Base-by-base conservation (phyloP, 2,113 vertebrate species). In the Sprattus sprattus region DNA sequence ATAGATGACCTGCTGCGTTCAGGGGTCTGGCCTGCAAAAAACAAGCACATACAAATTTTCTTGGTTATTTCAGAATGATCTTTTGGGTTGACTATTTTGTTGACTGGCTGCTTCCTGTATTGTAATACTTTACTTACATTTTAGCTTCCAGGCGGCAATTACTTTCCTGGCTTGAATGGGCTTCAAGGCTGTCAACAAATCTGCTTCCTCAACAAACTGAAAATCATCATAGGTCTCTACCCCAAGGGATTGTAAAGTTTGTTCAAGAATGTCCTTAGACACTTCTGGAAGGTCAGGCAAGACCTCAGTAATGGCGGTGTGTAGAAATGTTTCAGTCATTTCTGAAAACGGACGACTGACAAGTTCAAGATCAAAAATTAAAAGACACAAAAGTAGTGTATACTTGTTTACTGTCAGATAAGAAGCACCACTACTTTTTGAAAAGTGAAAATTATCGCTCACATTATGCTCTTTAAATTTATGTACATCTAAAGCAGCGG, bases 201-300 rank as follows among this genome's bases (percentile, higher is more conserved):
- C 84, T 7, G 67, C 67, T 18, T 81, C 78, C 45, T 20, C n/a
- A 20, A 85, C 2, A 32, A 52, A 82, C 22, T 28, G 46, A 32
- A 85, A 85, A 50, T 85, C 84, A 10, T 49, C 3, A 80, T 60
- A 39, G 6, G 83, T 85, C 67, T 80, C 46, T 11, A 84, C 83
- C 16, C 83, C 83, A 25, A 49, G 46, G 10, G 45, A 71, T 44
- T 75, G 60, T 46, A 84, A 32, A 15, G 83, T 84, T 47, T 85
- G 46, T 44, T 15, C 64, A 6, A 84, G 15, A 47, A 52, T 49
- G 28, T 80, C n/a, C 22, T 25, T 64, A 2, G 60, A 4, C n/a
- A 25, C 22, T 2, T n/a, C n/a, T 64, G 60, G 22, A 2, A 64
- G n/a, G 60, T 64, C 60, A 25, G 60, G 20, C n/a, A 64, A 9